Evolutionary conservation across 2,113 vertebrate species (phyloP).

Genomic region (Lates calcarifer): DNA sequence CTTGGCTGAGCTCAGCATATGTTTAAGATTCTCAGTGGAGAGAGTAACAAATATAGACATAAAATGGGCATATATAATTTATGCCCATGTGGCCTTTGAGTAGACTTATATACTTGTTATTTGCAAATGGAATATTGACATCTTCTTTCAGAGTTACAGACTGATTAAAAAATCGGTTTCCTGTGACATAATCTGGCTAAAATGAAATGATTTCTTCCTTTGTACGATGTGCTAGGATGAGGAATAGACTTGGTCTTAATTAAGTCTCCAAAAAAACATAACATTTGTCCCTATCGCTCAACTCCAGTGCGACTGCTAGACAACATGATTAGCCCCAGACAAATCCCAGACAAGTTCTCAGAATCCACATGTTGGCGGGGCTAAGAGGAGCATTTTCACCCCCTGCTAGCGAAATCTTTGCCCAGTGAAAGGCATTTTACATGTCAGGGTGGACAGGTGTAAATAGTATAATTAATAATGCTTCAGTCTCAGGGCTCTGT

Average conservation of each 20-base stretch:
- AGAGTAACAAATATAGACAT: slow-evolving; percentile 22
- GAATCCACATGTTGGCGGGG: not conserved
- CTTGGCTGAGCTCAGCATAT: slow-evolving; percentile 27
- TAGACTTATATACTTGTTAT: not conserved
- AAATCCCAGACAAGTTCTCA: not conserved
- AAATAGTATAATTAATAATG: not conserved
- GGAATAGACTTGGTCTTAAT: not conserved
- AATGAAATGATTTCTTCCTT: not conserved
- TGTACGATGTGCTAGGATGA: not conserved
- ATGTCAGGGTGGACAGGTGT: not conserved
- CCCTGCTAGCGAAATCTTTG: not conserved
- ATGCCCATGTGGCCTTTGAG: not conserved
- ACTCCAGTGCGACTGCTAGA: not conserved
- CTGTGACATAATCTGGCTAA: not conserved
- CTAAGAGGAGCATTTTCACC: no score
- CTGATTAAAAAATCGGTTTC: not conserved
- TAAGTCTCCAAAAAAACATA: not conserved
- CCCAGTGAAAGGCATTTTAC: not conserved
- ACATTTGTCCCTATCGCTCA: not conserved
- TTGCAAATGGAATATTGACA: not conserved
- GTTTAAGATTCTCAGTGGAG: slow-evolving; percentile 23
- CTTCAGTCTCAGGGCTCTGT: slow-evolving; percentile 9
- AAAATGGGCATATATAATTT: slow-evolving; percentile 23
- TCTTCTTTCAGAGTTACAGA: not conserved
- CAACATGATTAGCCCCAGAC: not conserved